Percentiles rank a stretch among this genome's conserved stretches.
These are phyloP conservation scores for Corynorhinus townsendii DNA, from an alignment of 2,113 vertebrate species.

Conservation along the genomic window DNA sequence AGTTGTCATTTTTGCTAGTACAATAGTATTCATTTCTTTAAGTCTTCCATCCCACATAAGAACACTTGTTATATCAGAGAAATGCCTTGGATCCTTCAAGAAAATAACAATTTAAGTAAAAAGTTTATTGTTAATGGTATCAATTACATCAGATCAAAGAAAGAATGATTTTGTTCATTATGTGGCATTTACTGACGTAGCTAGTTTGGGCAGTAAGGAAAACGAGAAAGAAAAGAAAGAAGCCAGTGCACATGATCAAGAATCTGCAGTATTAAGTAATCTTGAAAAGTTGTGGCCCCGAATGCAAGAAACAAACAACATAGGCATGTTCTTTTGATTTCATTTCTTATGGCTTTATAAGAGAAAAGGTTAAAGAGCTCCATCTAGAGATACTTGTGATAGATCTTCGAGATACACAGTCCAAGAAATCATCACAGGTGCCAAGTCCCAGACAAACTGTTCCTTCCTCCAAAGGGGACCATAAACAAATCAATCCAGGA, in stretches of 20 bases:
- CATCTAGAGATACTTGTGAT: constrained; percentile 68
- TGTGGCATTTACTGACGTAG: background rate
- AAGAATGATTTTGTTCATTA: background rate
- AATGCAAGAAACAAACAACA: background rate
- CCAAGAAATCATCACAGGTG: background rate
- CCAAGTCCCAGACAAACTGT: background rate
- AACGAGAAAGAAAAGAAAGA: background rate
- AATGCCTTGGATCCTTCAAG: background rate
- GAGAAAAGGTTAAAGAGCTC: constrained; percentile 70
- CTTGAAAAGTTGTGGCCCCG: background rate
- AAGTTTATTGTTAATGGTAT: background rate
- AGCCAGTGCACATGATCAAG: background rate
- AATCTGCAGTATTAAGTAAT: background rate
- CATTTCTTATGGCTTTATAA: background rate
- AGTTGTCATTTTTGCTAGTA: background rate
- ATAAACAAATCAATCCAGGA: background rate
- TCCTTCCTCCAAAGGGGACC: background rate
- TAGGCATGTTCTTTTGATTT: background rate
- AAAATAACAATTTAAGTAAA: background rate
- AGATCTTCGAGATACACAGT: constrained; percentile 53
- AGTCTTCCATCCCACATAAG: background rate
- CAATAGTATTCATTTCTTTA: background rate
- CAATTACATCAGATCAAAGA: background rate
- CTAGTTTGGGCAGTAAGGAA: background rate
- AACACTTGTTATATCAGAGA: background rate